These are phyloP conservation scores for Colostygia pectinataria DNA, from an alignment of 2,888 invertebrate species.

Conservation along the genomic window DNA sequence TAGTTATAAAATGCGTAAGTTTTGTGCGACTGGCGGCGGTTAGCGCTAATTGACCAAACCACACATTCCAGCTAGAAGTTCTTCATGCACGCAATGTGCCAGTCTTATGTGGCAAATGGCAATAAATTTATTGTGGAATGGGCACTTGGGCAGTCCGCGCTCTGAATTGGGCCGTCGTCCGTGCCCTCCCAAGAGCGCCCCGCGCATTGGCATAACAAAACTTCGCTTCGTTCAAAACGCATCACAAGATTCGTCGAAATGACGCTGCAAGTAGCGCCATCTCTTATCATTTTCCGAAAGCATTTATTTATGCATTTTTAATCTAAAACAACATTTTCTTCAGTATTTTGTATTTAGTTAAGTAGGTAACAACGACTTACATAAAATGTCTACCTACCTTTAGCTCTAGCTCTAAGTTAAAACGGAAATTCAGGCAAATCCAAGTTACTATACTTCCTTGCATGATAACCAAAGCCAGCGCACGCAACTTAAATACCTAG, in stretches of 20 bases:
- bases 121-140: conserved; percentile 80
- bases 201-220: conserved; percentile 61
- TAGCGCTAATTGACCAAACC: conserved; percentile 48
- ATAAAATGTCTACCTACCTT: too few species aligned
- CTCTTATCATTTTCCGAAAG: conserved; percentile 33
- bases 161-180: conserved; percentile 77
- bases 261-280: conserved; percentile 36
- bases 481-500: not conserved
- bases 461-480: conserved; percentile 1
- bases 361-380: conserved; percentile 31
- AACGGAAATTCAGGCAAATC: too few species aligned
- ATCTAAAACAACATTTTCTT: not conserved
- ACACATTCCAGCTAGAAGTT: conserved; percentile 48
- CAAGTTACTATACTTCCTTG: too few species aligned
- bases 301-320: not conserved
- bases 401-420: too few species aligned
- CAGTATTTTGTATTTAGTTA: not conserved
- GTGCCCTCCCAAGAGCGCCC: conserved; percentile 75
- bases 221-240: conserved; percentile 56
- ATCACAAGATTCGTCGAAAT: conserved; percentile 41
- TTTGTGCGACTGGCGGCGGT: conserved; percentile 16
- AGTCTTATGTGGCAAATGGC: conserved; percentile 69
- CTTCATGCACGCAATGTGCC: conserved; percentile 73
- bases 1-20: conserved; percentile 13
- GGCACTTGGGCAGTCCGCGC: conserved; percentile 65